Conservation (phyloP, 35 echinoderm and acorn worm species). For the Diadema setosum region DNA sequence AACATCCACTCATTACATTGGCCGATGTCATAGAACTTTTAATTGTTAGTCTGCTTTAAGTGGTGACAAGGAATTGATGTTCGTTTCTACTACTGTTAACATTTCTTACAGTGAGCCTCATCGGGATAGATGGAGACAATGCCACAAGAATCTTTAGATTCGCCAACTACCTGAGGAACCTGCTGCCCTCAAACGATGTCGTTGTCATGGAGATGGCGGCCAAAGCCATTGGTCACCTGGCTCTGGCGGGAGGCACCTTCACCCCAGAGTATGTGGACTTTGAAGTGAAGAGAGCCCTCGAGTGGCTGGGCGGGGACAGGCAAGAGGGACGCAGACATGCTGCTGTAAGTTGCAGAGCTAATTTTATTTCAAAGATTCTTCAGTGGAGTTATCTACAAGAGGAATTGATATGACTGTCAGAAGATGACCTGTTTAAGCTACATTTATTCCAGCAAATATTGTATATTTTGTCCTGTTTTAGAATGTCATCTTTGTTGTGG, state of each 20-base stretch:
- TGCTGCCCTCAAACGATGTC: slow-evolving; percentile 92
- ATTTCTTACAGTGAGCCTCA: slow-evolving; percentile 73
- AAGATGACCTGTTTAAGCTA: too few relatives aligned
- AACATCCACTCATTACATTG: too few relatives aligned
- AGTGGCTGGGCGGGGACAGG: slow-evolving; percentile 83
- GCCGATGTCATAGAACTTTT: too few relatives aligned
- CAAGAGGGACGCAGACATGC: slow-evolving; percentile 88
- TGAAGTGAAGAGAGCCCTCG: slow-evolving; percentile 91
- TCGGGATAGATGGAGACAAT: slow-evolving; percentile 90
- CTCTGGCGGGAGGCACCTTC: slow-evolving; percentile 90
- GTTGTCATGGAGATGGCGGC: slow-evolving; percentile 98
- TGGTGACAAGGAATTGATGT: too few relatives aligned
- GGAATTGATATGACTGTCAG: too few relatives aligned
- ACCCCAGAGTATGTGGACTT: slow-evolving; percentile 99
- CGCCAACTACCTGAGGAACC: slow-evolving; percentile 93
- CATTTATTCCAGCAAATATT: too few relatives aligned
- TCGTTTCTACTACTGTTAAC: too few relatives aligned
- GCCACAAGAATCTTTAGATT: slow-evolving; percentile 87
- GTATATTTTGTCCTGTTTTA: too few relatives aligned
- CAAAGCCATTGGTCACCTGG: slow-evolving; percentile 86
- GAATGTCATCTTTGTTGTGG: too few relatives aligned
- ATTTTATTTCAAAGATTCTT: background rate
- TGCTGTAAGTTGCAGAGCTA: slow-evolving; percentile 63
- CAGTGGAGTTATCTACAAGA: too few relatives aligned
- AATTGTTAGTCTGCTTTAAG: too few relatives aligned